Percentiles rank a stretch among this genome's conserved stretches.
phyloP scores from a whole-genome alignment of 2,888 invertebrate genomes.

The Gibbula magus region DNA sequence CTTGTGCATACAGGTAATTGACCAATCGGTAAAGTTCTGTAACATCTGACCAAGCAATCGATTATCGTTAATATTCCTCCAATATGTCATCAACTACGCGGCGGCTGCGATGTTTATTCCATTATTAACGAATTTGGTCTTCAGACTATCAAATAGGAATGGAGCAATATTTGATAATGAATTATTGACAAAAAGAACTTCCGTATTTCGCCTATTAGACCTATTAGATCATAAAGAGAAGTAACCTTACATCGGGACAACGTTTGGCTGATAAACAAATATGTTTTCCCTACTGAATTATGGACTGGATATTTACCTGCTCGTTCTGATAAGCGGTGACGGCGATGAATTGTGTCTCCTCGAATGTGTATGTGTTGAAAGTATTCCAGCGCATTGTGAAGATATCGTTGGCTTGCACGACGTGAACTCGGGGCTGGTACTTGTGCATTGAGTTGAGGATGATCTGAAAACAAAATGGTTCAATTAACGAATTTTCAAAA shows the following conservation, averaged over 20 bases:
- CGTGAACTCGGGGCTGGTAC: conserved; percentile 74
- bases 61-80: background rate
- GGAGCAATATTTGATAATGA: no score
- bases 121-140: no score
- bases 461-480: conserved; percentile 60
- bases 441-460: conserved; percentile 76
- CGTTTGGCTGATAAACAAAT: no score
- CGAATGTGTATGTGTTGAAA: conserved; percentile 74
- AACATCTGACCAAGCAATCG: background rate
- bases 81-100: background rate
- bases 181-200: no score
- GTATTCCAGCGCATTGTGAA: conserved; percentile 74
- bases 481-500: no score
- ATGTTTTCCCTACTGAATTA: background rate
- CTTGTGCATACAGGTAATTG: conserved; percentile 1
- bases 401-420: conserved; percentile 80
- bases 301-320: conserved; percentile 60
- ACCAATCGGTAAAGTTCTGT: background rate
- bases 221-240: no score
- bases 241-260: no score
- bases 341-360: conserved; percentile 74
- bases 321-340: conserved; percentile 76
- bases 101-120: no score
- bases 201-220: no score
- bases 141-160: no score